phyloP scores from a whole-genome alignment of 2,113 vertebrate genomes.

The Zapornia atra region DNA sequence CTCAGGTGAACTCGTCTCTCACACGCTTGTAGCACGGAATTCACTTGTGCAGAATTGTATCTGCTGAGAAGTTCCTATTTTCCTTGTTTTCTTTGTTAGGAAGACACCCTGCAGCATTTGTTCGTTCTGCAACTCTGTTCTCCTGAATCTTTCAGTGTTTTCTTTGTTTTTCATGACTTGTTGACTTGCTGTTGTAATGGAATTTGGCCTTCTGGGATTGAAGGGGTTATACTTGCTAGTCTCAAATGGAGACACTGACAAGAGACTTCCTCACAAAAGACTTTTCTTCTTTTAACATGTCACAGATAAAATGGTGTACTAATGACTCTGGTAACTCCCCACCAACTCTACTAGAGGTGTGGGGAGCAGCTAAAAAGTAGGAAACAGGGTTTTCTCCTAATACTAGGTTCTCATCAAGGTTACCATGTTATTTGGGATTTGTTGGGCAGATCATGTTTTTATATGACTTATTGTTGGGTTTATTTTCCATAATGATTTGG shows the following conservation, averaged over 20 bases:
- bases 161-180: not conserved
- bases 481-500: not conserved
- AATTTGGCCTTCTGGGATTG: not conserved
- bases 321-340: fast-evolving
- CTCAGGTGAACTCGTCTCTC: not conserved
- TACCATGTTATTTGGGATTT: not conserved
- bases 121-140: not conserved
- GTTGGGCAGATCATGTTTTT: not conserved
- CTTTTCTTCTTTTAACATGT: not conserved
- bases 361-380: not conserved
- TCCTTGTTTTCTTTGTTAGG: fast-evolving
- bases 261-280: not conserved
- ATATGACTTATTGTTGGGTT: not conserved
- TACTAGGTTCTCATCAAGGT: not conserved
- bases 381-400: not conserved
- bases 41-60: not conserved
- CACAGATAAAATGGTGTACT: not conserved
- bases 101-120: not conserved
- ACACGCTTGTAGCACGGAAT: fast-evolving
- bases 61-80: not conserved
- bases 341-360: not conserved
- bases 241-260: not conserved
- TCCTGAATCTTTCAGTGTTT: not conserved
- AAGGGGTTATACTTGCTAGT: not conserved
- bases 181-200: not conserved